These are phyloP conservation scores for Drosophila mercatorum DNA, from an alignment of 2,888 invertebrate species.

Conservation along the genomic window DNA sequence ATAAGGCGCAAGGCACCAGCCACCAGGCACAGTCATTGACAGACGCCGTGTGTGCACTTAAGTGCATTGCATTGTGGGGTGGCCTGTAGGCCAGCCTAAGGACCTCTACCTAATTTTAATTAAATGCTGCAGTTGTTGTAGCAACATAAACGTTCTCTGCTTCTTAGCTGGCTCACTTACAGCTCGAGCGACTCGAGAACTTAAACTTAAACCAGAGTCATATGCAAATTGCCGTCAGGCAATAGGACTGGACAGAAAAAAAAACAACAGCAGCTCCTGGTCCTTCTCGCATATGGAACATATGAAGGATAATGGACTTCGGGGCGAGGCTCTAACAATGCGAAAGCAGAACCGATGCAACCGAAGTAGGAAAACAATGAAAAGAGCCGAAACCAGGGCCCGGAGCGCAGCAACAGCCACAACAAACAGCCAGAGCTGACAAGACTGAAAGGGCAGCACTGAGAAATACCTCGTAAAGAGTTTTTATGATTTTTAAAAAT, in stretches of 20 bases:
- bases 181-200: conserved; percentile 10
- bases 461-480: conserved; percentile 1
- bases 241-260: not conserved
- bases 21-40: conserved; percentile 33
- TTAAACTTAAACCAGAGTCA: conserved; percentile 18
- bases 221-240: conserved; percentile 32
- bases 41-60: conserved; percentile 51
- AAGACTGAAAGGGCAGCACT: not conserved
- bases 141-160: conserved; percentile 23
- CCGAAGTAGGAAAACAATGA: conserved; percentile 30
- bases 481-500: not conserved
- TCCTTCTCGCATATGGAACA: conserved; percentile 45
- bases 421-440: conserved; percentile 20
- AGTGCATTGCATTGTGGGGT: conserved; percentile 14
- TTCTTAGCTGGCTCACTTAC: conserved; percentile 6
- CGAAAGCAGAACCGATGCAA: conserved; percentile 37
- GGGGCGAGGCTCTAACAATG: conserved; percentile 51
- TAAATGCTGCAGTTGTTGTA: conserved; percentile 46
- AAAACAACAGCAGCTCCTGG: not conserved
- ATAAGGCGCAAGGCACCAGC: conserved; percentile 12
- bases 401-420: conserved; percentile 20
- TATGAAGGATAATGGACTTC: conserved; percentile 68
- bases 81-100: not conserved
- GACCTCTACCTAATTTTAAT: conserved; percentile 65
- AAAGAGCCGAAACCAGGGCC: conserved; percentile 32